Base-by-base conservation (phyloP, 2,113 vertebrate genomes). In the Connochaetes taurinus region DNA sequence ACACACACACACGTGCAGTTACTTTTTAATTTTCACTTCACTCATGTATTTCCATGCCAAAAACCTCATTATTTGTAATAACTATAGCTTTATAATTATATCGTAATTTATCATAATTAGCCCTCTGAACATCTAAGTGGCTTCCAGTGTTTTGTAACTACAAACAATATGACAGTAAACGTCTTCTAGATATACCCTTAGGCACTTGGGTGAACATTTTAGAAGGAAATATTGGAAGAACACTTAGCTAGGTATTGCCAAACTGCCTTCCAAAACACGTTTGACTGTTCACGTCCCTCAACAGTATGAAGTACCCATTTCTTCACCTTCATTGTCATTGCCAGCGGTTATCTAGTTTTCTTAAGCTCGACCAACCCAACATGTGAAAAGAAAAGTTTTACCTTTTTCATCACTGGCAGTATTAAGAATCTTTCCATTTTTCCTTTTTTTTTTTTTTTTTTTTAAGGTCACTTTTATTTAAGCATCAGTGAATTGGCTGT, bases 271-370 rank as follows among this genome's bases (percentile, higher is more conserved):
- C 13, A 25, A 12, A 84, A 58, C 52, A 14, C 40, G 0, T n/a
- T 80, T 27, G n/a, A 11, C 47, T 17, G 19, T 19, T 29, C 3
- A 14, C 17, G 4, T 27, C 29, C 19, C 62, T 85, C 23, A 11
- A 2, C n/a, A 7, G 17, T 2, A 2, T 1, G 21, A 17, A 47
- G 27, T 60, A 2, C 27, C 33, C 19, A 0, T 36, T 83, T 60
- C 15, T 27, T 50, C 14, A 7, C 47, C 36, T 31, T 17, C 9
- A 1, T 29, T 1, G 4, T 55, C 16, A 5, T 53, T 60, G 6
- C 31, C 36, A 6, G 10, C 9, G 2, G 7, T 43, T 23, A 2
- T 15, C 7, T 25, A 13, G 43, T 43, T 55, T 78, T 52, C 82
- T 25, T 43, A 2, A 43, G 15, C 25, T 67, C 82, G 31, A 2